Conservation (phyloP, 2,888 invertebrate species). For the Autographa pulchrina region DNA sequence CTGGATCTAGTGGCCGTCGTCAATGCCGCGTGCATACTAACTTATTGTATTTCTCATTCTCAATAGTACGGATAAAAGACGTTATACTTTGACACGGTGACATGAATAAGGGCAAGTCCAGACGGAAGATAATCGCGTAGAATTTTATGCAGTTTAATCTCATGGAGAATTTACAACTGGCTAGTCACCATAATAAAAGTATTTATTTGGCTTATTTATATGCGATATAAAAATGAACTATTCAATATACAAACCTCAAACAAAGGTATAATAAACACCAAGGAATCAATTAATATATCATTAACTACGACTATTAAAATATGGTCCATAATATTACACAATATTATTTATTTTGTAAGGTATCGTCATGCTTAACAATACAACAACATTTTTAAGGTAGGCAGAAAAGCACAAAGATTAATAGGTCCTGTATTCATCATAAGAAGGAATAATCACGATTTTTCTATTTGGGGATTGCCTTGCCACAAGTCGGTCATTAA, state of each 20-base stretch:
- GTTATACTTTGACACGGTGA: not conserved
- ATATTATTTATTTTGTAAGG: not conserved
- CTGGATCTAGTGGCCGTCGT: constrained; percentile 29
- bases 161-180: not conserved
- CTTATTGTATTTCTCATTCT: not conserved
- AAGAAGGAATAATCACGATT: not conserved
- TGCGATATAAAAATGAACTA: no score
- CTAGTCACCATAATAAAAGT: no score
- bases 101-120: not conserved
- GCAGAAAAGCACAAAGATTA: no score
- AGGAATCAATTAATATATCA: not conserved
- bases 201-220: no score
- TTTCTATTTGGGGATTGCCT: constrained; percentile 2
- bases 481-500: not conserved
- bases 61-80: not conserved
- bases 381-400: no score
- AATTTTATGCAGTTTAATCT: not conserved
- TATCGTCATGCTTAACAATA: no score
- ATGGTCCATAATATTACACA: not conserved
- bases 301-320: not conserved
- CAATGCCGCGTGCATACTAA: constrained; percentile 14
- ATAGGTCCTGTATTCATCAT: no score
- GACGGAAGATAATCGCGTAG: not conserved
- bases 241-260: no score
- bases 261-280: no score